phyloP scores from a whole-genome alignment of 2,888 invertebrate species.

The Clivina fossor region DNA sequence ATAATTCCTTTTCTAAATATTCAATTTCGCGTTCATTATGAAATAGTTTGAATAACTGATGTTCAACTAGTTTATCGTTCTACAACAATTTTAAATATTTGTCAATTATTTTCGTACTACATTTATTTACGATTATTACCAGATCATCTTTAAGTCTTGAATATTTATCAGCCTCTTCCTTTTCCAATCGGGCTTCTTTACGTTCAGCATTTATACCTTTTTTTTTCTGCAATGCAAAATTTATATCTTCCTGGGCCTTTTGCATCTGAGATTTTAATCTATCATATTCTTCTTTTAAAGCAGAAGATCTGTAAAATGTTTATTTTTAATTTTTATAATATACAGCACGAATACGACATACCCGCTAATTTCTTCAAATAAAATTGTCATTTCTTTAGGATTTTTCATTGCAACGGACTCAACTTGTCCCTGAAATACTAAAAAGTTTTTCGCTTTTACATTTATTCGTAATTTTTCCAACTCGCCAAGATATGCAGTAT shows the following conservation, averaged over 20 bases:
- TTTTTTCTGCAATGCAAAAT: constrained; percentile 97
- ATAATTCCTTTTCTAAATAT: constrained; percentile 75
- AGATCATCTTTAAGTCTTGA: constrained; percentile 89
- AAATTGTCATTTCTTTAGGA: constrained; percentile 94
- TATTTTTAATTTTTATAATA: constrained; percentile 16
- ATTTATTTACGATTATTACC: constrained; percentile 56
- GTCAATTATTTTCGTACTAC: neutral
- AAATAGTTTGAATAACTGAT: constrained; percentile 90
- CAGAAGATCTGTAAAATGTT: constrained; percentile 87
- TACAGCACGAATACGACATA: constrained; percentile 50
- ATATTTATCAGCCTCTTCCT: constrained; percentile 98
- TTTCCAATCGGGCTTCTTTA: constrained; percentile 96
- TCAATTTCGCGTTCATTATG: constrained; percentile 93
- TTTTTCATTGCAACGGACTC: constrained; percentile 99
- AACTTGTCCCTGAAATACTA: constrained; percentile 99
- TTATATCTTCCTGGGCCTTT: constrained; percentile 96
- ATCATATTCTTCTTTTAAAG: constrained; percentile 95
- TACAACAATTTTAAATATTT: constrained; percentile 51
- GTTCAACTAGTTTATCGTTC: constrained; percentile 89
- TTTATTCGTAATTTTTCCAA: constrained; percentile 95
- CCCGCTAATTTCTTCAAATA: constrained; percentile 99
- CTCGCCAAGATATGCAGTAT: constrained; percentile 80
- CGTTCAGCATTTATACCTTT: constrained; percentile 97
- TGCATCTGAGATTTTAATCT: constrained; percentile 89
- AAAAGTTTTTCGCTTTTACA: constrained; percentile 98